Evolutionary conservation across 1,140 invertebrate genomes (phyloP), one percentile per base, ranked within the genome.

Genomic region (Zaprionus kolodkinae): DNA sequence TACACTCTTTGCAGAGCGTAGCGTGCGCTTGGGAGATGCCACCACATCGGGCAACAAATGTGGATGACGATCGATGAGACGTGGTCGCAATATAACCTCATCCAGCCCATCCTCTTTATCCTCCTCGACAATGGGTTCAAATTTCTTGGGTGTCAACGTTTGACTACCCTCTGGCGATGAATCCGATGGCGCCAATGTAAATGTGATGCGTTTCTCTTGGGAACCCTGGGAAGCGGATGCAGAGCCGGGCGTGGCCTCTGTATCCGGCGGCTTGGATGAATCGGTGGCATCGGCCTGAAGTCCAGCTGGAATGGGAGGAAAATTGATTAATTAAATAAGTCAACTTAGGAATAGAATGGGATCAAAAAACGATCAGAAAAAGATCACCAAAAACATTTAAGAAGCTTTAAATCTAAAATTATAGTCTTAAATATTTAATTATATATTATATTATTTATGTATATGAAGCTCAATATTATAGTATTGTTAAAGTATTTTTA

Each of bases 31-130:
- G 10, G 91, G 88, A 9, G 79, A 72, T 13, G 82, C 73, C 10
- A 64, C 56, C 45, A 25, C 17, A 50, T 50, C 65, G 35, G 61
- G 40, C 70, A 80, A 13, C 48, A 92, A 45, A 63, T 92, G 91
- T 1, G 79, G 85, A 72, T 87, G 91, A 2, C 91, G 74, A 48
- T 92, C 91, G 15, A 89, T 84, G 10, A 91, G 73, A 2, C 76
- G 82, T 6, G 91, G 91, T 33, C 92, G 80, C 25, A 92, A 62
- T 17, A 92, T 91, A 5, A 92, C 91, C 76, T 92, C 92, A 36
- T 91, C 80, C n/a, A 68, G 33, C 12, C 17, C 7, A 25, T 81
- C 81, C 45, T 81, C 81, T 35, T 89, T 80, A 0, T 83, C 84
- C 17, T 81, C 85, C 25, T 92, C 91, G 48, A 76, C 81, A 65